A percentile compares a stretch with the other conserved stretches of the same genome.
phyloP scores from a whole-genome alignment of 2,888 invertebrate genomes.

The Baronia brevicornis region DNA sequence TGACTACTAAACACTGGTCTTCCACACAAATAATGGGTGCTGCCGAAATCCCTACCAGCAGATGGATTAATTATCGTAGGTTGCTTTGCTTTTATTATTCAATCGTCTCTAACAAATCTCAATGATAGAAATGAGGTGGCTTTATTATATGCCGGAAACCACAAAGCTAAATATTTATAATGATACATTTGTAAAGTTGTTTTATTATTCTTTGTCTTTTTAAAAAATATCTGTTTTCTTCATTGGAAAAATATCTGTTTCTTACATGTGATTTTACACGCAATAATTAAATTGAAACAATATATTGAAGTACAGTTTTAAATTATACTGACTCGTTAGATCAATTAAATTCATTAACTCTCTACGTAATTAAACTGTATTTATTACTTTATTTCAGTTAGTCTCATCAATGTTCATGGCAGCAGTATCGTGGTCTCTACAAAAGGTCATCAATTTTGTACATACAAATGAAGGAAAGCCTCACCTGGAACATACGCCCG shows the following conservation, averaged over 20 bases:
- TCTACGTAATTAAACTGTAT: not conserved
- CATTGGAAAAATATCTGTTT: not conserved
- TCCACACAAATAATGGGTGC: too few species aligned
- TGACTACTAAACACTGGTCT: too few species aligned
- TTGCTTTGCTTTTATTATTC: too few species aligned
- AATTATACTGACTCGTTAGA: not conserved
- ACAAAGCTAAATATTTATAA: too few species aligned
- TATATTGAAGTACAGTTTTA: not conserved
- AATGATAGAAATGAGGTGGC: too few species aligned
- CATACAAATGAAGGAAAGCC: constrained; percentile 27
- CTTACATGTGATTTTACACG: not conserved
- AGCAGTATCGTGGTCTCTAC: constrained; percentile 37
- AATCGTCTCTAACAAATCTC: too few species aligned
- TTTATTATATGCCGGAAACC: too few species aligned
- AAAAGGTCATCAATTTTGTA: constrained; percentile 38
- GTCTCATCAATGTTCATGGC: constrained; percentile 32
- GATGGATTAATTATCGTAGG: too few species aligned
- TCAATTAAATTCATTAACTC: not conserved
- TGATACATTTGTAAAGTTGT: not conserved
- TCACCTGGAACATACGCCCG: constrained; percentile 31
- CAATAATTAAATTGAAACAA: not conserved
- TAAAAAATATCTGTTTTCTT: not conserved
- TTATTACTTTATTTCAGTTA: constrained; percentile 35
- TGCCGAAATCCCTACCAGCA: too few species aligned
- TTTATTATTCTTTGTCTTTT: not conserved